Conservation (phyloP, 2,888 invertebrate species). For the Tortrix viridana region DNA sequence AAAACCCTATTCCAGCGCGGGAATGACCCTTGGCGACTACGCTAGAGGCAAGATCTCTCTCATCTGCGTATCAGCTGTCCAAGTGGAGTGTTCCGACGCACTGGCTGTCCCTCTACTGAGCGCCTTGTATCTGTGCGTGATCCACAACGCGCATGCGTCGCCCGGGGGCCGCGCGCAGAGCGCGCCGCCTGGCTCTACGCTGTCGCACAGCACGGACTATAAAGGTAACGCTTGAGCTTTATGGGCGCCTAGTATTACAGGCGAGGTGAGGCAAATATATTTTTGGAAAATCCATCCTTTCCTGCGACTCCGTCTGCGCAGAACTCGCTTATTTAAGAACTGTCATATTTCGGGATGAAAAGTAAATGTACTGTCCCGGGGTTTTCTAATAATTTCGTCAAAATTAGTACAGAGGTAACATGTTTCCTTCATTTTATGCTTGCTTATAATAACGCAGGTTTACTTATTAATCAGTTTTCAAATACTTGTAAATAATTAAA, state of each 20-base stretch:
- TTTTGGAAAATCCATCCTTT: too few relatives aligned
- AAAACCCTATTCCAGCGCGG: conserved; percentile 55
- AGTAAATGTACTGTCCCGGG: too few relatives aligned
- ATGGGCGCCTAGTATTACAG: conserved; percentile 25
- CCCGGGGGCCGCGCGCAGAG: conserved; percentile 43
- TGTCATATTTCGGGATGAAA: too few relatives aligned
- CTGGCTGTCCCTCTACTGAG: conserved; percentile 73
- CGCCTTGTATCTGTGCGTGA: conserved; percentile 75
- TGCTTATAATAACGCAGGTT: too few relatives aligned
- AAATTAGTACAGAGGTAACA: too few relatives aligned
- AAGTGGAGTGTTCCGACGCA: conserved; percentile 69
- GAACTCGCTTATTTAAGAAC: too few relatives aligned
- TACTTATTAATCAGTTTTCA: too few relatives aligned
- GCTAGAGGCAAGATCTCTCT: conserved; percentile 67
- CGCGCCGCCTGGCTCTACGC: conserved; percentile 52
- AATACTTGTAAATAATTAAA: too few relatives aligned
- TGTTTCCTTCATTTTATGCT: too few relatives aligned
- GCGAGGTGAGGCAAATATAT: too few relatives aligned
- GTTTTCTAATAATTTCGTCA: too few relatives aligned
- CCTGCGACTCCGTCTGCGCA: too few relatives aligned
- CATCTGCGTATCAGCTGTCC: conserved; percentile 75
- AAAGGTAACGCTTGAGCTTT: conserved; percentile 51
- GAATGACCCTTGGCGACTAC: conserved; percentile 70
- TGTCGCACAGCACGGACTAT: conserved; percentile 56
- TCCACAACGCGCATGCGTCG: conserved; percentile 61